A percentile compares a stretch with the other conserved stretches of the same genome.
phyloP scores from a whole-genome alignment of 35 echinoderm and acorn worm species.

The Anneissia japonica region DNA sequence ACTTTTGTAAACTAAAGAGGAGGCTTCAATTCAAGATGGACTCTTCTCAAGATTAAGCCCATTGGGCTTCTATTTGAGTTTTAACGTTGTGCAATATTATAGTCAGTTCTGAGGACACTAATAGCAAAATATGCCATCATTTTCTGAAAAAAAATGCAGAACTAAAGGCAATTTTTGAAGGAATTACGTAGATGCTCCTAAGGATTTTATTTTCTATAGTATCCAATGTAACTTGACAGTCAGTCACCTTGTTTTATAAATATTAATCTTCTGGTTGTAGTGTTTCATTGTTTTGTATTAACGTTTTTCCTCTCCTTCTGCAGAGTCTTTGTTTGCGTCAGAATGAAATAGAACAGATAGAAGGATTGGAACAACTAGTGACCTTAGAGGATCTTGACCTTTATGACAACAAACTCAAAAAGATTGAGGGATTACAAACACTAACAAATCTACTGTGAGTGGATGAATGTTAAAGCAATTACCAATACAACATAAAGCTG shows the following conservation, averaged over 20 bases:
- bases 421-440: conserved; percentile 72
- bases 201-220: too few relatives aligned
- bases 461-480: too few relatives aligned
- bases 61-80: too few relatives aligned
- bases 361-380: conserved; percentile 61
- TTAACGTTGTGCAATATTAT: too few relatives aligned
- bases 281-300: not conserved
- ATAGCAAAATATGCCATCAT: not conserved
- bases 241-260: not conserved
- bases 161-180: not conserved
- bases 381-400: conserved; percentile 81
- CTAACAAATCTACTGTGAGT: conserved; percentile 67
- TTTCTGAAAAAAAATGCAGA: not conserved
- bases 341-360: conserved; percentile 84
- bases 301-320: not conserved
- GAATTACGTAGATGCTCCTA: not conserved
- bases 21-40: too few relatives aligned
- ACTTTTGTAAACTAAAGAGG: too few relatives aligned
- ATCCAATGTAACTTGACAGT: too few relatives aligned
- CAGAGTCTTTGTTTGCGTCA: conserved; percentile 83
- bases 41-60: too few relatives aligned
- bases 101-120: not conserved
- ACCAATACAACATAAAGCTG: too few relatives aligned
- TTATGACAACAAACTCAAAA: conserved; percentile 83
- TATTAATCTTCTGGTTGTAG: not conserved